A percentile compares a stretch with the other conserved stretches of the same genome.
These are phyloP conservation scores for Cephus spinipes DNA, from an alignment of 2,888 invertebrate species.

Conservation along the genomic window DNA sequence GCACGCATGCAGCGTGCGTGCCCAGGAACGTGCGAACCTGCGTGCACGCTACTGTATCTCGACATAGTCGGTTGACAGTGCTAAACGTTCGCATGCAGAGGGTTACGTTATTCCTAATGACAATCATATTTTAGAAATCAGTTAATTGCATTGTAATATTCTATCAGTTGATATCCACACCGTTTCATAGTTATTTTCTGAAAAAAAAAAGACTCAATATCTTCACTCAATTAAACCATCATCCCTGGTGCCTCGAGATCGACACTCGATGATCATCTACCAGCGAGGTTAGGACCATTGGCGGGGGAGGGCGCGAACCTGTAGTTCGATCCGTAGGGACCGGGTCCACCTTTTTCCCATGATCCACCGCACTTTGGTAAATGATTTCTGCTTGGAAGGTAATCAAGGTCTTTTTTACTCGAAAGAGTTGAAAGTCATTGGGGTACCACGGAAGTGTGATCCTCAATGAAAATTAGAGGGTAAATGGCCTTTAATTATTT, in stretches of 20 bases:
- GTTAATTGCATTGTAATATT: not conserved
- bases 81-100: not conserved
- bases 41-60: not conserved
- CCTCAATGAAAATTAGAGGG: not conserved
- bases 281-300: not conserved
- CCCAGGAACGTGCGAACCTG: no score
- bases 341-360: not conserved
- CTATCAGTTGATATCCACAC: not conserved
- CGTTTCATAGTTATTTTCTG: not conserved
- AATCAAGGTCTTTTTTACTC: not conserved
- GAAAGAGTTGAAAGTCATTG: not conserved
- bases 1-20: not conserved
- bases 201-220: no score
- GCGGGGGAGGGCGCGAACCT: not conserved
- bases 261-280: not conserved
- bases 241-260: not conserved
- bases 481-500: not conserved
- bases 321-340: not conserved
- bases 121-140: not conserved
- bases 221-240: not conserved
- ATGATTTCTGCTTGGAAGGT: not conserved
- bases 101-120: not conserved
- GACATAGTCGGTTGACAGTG: not conserved
- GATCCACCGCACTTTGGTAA: not conserved
- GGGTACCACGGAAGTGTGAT: not conserved